Evolutionary conservation across 2,113 vertebrate species (phyloP).

Genomic region (Engystomops pustulosus): DNA sequence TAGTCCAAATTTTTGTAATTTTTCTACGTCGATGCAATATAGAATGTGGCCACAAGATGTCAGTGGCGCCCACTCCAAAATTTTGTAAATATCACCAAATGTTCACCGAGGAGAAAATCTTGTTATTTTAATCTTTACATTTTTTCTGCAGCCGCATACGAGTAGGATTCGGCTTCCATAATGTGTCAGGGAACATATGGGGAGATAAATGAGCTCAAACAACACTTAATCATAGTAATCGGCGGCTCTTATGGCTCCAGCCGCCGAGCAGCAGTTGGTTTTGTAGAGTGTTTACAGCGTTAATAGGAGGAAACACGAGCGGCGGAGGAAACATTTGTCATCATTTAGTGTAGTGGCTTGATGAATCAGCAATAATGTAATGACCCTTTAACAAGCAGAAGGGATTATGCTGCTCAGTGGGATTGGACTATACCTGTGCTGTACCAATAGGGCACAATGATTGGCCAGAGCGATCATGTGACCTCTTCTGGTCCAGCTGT

Average conservation of each 20-base stretch:
- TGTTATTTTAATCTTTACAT: background rate
- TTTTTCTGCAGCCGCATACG: background rate
- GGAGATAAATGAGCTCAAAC: constrained; percentile 25
- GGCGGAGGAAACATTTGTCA: constrained; percentile 41
- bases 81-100: background rate
- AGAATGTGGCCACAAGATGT: background rate
- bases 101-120: background rate
- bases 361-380: constrained; percentile 35
- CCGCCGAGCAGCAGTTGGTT: constrained; percentile 33
- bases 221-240: constrained; percentile 37
- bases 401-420: background rate
- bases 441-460: too few relatives aligned
- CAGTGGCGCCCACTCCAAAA: background rate
- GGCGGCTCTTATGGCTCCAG: background rate
- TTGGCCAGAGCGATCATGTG: too few relatives aligned
- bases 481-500: too few relatives aligned
- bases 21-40: background rate
- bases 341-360: constrained; percentile 21
- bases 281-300: constrained; percentile 12
- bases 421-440: background rate
- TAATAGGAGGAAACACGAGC: background rate
- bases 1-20: background rate
- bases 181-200: constrained; percentile 42
- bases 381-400: background rate
- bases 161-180: background rate